These are phyloP conservation scores for Brachyopa scutellaris DNA, from an alignment of 2,888 invertebrate genomes.

Conservation along the genomic window DNA sequence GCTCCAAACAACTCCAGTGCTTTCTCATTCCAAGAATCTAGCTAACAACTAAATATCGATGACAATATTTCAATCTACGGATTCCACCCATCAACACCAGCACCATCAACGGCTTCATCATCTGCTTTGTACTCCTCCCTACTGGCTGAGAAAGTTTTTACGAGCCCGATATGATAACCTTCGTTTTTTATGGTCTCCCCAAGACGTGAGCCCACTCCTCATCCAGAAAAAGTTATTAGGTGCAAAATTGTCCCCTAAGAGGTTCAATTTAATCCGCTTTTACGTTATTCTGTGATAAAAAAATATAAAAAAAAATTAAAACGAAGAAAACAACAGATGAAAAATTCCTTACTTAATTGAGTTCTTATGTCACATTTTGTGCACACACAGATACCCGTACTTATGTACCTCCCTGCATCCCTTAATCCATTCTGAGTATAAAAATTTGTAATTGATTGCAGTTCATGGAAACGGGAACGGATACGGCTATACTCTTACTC, in stretches of 20 bases:
- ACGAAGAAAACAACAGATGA: background rate
- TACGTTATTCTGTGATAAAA: constrained; percentile 25
- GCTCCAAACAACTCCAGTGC: constrained; percentile 13
- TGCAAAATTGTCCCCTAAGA: constrained; percentile 64
- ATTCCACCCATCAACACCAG: background rate
- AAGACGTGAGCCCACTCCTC: constrained; percentile 17
- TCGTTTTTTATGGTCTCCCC: constrained; percentile 25
- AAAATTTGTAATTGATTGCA: constrained; percentile 63
- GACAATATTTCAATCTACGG: constrained; percentile 37
- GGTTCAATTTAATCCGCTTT: constrained; percentile 66
- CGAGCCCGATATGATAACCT: constrained; percentile 61
- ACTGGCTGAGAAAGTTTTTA: constrained; percentile 52
- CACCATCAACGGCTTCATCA: constrained; percentile 21
- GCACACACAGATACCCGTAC: background rate
- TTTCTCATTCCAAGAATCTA: background rate
- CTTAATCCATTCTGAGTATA: constrained; percentile 42
- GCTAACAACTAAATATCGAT: constrained; percentile 36
- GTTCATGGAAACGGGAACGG: constrained; percentile 23
- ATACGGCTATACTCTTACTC: no score
- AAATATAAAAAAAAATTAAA: constrained; percentile 7
- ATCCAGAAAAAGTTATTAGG: constrained; percentile 48
- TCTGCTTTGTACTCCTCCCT: constrained; percentile 24
- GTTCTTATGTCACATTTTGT: constrained; percentile 63
- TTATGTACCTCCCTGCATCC: background rate
- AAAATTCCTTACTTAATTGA: constrained; percentile 61